Conservation (phyloP, 1,140 invertebrate genomes). For the Trichonephila inaurata region DNA sequence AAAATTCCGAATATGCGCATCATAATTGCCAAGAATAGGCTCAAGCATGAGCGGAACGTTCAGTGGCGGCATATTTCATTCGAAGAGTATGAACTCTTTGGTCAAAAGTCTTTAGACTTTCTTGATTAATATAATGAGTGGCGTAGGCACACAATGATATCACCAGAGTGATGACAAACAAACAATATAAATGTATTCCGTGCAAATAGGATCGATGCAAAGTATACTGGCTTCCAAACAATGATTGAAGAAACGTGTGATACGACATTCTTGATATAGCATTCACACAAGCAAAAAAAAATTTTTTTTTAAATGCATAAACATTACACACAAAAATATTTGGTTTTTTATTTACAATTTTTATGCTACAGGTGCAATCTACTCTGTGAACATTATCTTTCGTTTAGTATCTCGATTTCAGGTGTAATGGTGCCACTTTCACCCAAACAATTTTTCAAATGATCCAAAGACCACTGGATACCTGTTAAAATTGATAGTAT, state of each 20-base stretch:
- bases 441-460: background rate
- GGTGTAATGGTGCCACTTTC: background rate
- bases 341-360: no score
- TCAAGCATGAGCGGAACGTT: background rate
- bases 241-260: background rate
- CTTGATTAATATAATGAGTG: background rate
- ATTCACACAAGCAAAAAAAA: background rate
- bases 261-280: background rate
- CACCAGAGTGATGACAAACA: background rate
- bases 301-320: background rate
- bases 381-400: background rate
- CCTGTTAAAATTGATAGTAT: background rate
- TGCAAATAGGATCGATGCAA: constrained; percentile 5
- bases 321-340: background rate
- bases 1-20: background rate
- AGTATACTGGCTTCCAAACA: background rate
- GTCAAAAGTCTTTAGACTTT: background rate
- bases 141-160: background rate
- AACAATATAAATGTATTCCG: constrained; percentile 36
- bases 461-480: background rate
- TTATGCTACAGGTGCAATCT: background rate
- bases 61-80: constrained; percentile 13
- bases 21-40: constrained; percentile 2
- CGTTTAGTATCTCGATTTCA: background rate
- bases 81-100: background rate